phyloP scores from a whole-genome alignment of 2,797 vertebrate species.

The Selene dorsalis region DNA sequence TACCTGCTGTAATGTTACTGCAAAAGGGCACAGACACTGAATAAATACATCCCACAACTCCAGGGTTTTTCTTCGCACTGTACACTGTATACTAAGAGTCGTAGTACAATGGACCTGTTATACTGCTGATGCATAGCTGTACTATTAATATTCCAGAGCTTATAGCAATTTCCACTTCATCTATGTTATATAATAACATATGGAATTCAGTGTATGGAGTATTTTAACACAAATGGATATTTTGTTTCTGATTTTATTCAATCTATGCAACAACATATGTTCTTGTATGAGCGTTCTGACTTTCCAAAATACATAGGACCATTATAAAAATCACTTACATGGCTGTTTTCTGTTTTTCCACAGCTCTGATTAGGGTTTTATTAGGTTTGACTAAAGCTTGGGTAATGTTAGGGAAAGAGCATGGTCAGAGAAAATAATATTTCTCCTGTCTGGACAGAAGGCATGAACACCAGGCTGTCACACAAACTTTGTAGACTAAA shows the following conservation, averaged over 20 bases:
- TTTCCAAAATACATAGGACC: background rate
- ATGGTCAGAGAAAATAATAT: background rate
- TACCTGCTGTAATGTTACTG: slow-evolving; percentile 39
- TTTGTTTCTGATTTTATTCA: background rate
- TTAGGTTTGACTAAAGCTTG: background rate
- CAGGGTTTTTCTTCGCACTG: background rate
- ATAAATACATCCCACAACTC: slow-evolving; percentile 13
- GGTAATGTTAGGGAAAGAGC: background rate
- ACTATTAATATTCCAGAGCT: background rate
- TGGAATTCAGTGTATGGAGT: background rate
- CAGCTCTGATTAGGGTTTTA: background rate
- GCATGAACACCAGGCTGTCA: background rate
- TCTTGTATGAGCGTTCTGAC: background rate
- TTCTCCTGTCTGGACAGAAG: background rate
- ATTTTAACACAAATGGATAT: background rate
- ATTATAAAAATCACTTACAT: background rate
- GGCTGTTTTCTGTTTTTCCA: background rate
- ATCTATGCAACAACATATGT: background rate
- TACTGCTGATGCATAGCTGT: background rate
- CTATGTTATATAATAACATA: background rate
- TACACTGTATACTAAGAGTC: background rate
- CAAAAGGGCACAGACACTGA: slow-evolving; percentile 39
- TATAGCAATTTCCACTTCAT: background rate
- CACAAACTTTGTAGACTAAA: background rate
- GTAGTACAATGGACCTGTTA: slow-evolving; percentile 9